Base-by-base conservation (phyloP, 1,140 invertebrate species). In the Glomeris maerens region DNA sequence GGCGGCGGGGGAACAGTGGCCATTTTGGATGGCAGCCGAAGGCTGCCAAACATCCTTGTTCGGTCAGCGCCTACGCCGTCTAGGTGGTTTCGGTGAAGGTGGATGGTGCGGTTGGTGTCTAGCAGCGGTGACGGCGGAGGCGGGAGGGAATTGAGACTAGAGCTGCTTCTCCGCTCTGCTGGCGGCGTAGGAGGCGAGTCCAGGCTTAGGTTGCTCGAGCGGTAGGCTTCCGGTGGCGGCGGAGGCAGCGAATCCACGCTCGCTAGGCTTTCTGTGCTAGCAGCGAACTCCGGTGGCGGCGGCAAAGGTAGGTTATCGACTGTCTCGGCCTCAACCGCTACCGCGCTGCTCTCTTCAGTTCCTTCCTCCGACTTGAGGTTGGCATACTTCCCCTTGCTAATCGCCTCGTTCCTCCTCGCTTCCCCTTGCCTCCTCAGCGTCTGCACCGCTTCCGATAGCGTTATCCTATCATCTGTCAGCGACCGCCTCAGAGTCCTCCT, bases 1-100 rank as follows among this genome's bases (percentile, higher is more conserved):
- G n/a, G 57, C 54, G 13, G 65, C 60, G 7, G 64, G 56, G 56
- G 62, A 73, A 69, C 0, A 79, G 79, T 2, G 80, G 80, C 1
- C 83, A 84, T 57, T 55, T 20, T 53, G 59, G 22, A n/a, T n/a
- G n/a, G n/a, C n/a, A n/a, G n/a, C n/a, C n/a, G n/a, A n/a, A n/a
- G n/a, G n/a, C n/a, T n/a, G n/a, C n/a, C n/a, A n/a, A n/a, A n/a
- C n/a, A n/a, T n/a, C n/a, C n/a, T n/a, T n/a, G n/a, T n/a, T n/a
- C n/a, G n/a, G n/a, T n/a, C n/a, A n/a, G n/a, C n/a, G n/a, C n/a
- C n/a, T n/a, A n/a, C n/a, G n/a, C n/a, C n/a, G n/a, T n/a, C n/a
- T n/a, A n/a, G n/a, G n/a, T n/a, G n/a, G n/a, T n/a, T n/a, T n/a
- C n/a, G n/a, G 53, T 39, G 36, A 55, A 53, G 45, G 56, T 53